Base-by-base conservation (phyloP, 2,113 vertebrate species). In the Proteles cristata region DNA sequence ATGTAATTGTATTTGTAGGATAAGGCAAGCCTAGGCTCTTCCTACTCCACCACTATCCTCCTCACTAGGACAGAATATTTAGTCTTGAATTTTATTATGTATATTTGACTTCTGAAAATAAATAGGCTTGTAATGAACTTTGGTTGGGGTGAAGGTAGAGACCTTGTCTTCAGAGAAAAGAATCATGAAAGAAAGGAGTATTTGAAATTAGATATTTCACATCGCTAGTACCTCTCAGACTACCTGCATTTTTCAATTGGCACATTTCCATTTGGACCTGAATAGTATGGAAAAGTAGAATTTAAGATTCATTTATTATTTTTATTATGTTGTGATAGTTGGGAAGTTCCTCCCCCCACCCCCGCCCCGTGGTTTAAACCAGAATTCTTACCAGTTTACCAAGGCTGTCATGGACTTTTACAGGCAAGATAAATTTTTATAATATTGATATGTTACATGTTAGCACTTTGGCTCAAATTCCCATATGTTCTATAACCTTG, bases 21-120 rank as follows among this genome's bases (percentile, higher is more conserved):
- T 26, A 63, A 63, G 61, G 25, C 61, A 63, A 63, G 61, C 61
- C 9, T 63, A 28, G 26, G 23, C 10, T 26, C 25, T 4, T 63
- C 61, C 61, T 63, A 63, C 61, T 63, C 61, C 26, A 26, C 61
- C 11, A 26, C 61, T 25, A 63, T 63, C 61, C 61, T 63, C 61
- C 61, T 63, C 25, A 63, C 11, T 28, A 82, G 43, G 53, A 53
- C 26, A 88, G 26, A 66, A 48, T 94, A 63, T 45, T 81, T 94
- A 90, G n/a, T 90, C 11, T 39, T 48, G 23, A 94, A 55, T 74
- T 61, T 86, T 68, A 92, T 28, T 9, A 12, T 93, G 26, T 83
- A 71, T 89, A 48, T 73, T 82, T 53, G 50, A 92, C 68, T 81
- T 93, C 26, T 89, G 55, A 93, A 85, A 95, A 91, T 77, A 87